These are phyloP conservation scores for Zophobas atratus DNA, from an alignment of 1,140 invertebrate species.

Conservation along the genomic window DNA sequence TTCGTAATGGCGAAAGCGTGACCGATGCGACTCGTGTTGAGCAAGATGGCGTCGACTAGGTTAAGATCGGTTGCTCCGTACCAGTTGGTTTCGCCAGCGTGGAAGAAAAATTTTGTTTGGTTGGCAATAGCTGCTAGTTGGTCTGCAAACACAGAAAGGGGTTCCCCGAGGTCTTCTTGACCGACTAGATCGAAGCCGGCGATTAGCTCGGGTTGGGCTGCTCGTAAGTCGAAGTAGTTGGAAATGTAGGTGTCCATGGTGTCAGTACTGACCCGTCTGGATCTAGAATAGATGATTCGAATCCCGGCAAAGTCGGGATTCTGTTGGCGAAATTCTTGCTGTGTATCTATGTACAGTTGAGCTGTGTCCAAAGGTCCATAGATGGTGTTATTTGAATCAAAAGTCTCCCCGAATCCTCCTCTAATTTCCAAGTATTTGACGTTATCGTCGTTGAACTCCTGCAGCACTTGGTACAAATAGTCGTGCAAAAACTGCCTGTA, in stretches of 20 bases:
- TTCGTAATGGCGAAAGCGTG: conserved; percentile 80
- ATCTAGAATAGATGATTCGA: conserved; percentile 76
- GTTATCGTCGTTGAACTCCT: conserved; percentile 82
- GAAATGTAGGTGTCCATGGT: conserved; percentile 67
- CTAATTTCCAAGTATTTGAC: conserved; percentile 84
- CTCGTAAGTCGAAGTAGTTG: conserved; percentile 63
- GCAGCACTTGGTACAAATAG: conserved; percentile 78
- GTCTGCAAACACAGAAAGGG: conserved; percentile 74
- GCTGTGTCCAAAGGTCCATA: conserved; percentile 67
- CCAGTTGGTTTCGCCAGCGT: conserved; percentile 84
- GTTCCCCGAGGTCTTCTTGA: conserved; percentile 78
- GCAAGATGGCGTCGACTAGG: conserved; percentile 79
- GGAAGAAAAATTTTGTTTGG: conserved; percentile 76
- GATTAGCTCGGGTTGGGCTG: conserved; percentile 72
- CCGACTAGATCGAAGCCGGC: conserved; percentile 83
- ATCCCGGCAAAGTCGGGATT: conserved; percentile 76
- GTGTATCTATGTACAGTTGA: conserved; percentile 69
- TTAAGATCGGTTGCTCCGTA: conserved; percentile 71
- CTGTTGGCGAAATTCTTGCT: conserved; percentile 68
- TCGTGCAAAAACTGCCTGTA: conserved; percentile 80
- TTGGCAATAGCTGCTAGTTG: conserved; percentile 71
- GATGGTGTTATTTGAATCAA: conserved; percentile 69
- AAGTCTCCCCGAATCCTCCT: conserved; percentile 57
- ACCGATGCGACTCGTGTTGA: conserved; percentile 77
- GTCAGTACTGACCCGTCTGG: conserved; percentile 61